Evolutionary conservation across 2,888 invertebrate genomes (phyloP), one percentile per base, ranked within the genome.

Genomic region (Parelbella ahira): DNA sequence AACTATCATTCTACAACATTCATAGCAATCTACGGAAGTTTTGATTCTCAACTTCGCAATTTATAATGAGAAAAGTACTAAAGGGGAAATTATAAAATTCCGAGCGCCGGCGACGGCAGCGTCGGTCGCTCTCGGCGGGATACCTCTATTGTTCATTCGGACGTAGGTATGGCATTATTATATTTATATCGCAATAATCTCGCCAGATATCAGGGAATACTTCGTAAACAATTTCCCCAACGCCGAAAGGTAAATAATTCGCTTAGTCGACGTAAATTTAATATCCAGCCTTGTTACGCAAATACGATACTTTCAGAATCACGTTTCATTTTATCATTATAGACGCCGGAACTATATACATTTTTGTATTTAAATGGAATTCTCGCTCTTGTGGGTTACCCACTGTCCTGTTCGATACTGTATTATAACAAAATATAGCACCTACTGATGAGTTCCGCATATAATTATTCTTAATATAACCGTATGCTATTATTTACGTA

Each of bases 191-290:
- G 20, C 9, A 19, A 9, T 15, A 18, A 29, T 18, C 15, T 18
- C 8, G 15, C 6, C 3, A 19, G 5, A 24, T 32, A 11, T 21
- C 11, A 11, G n/a, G 11, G n/a, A 20, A 12, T 12, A 21, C 20
- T 32, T 21, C 12, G 21, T 7, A 21, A 32, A 12, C 8, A 32
- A 21, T 21, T 32, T 21, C 11, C 32, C 10, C 7, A 32, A 11
- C 21, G 9, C 11, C 8, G 21, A 21, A 12, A 20, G 11, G 7
- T 20, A 12, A 32, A 32, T 12, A 12, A 11, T 21, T 32, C 21
- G 21, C 12, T 32, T 20, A 32, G 32, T 32, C 20, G 6, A 20
- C 11, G 21, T 21, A 28, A 32, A 32, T 12, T 10, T 32, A 32
- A 32, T 32, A 32, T 32, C 12, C 3, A 3, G 28, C 8, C 7